Evolutionary conservation across 1,140 invertebrate genomes (phyloP).

Genomic region (Hycleus phaleratus): DNA sequence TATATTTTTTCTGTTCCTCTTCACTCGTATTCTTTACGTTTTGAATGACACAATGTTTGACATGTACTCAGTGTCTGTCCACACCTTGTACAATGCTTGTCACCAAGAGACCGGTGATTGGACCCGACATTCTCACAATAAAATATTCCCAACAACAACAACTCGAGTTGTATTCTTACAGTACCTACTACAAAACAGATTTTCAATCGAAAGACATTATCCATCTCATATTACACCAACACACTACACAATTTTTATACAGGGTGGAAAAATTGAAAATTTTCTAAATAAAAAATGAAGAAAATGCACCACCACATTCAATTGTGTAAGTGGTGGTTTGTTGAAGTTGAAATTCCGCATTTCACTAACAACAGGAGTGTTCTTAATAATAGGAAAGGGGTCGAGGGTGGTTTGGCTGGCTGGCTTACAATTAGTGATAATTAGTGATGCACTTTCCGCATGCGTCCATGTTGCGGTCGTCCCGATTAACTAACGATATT

Average conservation of each 20-base stretch:
- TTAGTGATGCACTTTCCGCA: slow-evolving; percentile 30
- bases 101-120: slow-evolving; percentile 20
- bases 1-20: no score
- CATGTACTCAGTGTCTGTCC: slow-evolving; percentile 26
- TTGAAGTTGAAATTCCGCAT: no score
- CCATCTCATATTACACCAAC: no score
- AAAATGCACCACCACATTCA: no score
- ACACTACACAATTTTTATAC: no score
- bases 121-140: slow-evolving; percentile 23
- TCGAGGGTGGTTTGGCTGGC: no score
- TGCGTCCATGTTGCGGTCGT: slow-evolving; percentile 21
- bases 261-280: no score
- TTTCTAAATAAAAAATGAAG: no score
- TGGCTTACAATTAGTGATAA: slow-evolving; percentile 34
- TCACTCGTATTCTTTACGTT: not conserved
- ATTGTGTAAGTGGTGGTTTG: no score
- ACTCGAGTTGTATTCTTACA: no score
- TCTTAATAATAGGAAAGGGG: slow-evolving; percentile 13
- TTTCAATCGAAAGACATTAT: no score
- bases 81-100: slow-evolving; percentile 28
- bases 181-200: no score
- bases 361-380: slow-evolving; percentile 6
- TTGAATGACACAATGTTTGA: slow-evolving; percentile 26
- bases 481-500: slow-evolving; percentile 34
- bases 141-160: slow-evolving; percentile 2